These are phyloP conservation scores for Pseudolaguvia tuberculata DNA, from an alignment of 2,113 vertebrate genomes.

Conservation along the genomic window DNA sequence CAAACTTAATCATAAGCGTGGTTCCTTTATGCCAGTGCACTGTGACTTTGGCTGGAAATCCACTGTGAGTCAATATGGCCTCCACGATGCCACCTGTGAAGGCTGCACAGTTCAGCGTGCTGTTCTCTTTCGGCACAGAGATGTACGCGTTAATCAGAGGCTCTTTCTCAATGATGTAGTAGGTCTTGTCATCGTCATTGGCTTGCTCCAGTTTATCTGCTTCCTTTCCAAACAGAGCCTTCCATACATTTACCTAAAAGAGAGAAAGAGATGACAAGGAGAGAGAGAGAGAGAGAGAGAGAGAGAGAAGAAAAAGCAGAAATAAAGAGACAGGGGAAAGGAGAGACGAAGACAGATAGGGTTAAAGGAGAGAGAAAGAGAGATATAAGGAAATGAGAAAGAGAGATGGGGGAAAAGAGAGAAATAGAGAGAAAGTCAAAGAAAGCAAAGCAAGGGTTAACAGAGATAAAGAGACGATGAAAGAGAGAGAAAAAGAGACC, in stretches of 20 bases:
- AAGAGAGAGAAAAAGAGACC: no score
- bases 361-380: not conserved
- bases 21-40: constrained; percentile 96
- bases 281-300: not conserved
- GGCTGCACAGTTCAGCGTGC: constrained; percentile 89
- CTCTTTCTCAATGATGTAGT: constrained; percentile 92
- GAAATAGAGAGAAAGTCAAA: no score
- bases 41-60: constrained; percentile 88
- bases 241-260: constrained; percentile 72
- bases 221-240: constrained; percentile 85
- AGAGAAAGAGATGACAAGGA: not conserved
- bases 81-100: constrained; percentile 88
- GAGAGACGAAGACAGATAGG: no score
- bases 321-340: not conserved
- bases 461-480: no score
- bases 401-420: no score
- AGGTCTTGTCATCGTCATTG: constrained; percentile 89
- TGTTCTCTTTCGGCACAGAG: constrained; percentile 90
- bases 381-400: not conserved
- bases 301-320: no score
- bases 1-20: constrained; percentile 96
- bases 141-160: constrained; percentile 88
- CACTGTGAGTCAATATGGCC: constrained; percentile 82
- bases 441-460: no score
- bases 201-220: constrained; percentile 93